Conservation (phyloP, 1,140 invertebrate species). For the Reticulitermes speratus region DNA sequence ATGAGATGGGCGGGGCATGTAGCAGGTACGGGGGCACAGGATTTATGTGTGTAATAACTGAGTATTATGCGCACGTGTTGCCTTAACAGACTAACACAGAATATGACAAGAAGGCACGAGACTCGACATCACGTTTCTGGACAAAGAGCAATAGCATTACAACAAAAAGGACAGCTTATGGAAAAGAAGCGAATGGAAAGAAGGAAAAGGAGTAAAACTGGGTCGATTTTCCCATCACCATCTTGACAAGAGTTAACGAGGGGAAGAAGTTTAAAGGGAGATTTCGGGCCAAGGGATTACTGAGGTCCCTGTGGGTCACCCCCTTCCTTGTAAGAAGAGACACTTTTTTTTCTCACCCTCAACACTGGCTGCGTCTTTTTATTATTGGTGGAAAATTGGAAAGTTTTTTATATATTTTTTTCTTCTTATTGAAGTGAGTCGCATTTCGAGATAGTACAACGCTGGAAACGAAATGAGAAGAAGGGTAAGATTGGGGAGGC, state of each 20-base stretch:
- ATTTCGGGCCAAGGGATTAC: not conserved
- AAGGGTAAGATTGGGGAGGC: not conserved
- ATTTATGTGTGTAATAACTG: no score
- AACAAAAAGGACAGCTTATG: not conserved
- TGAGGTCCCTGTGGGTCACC: constrained; percentile 11
- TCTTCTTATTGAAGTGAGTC: not conserved
- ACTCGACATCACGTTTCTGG: not conserved
- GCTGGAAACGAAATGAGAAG: constrained; percentile 3
- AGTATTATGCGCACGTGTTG: no score
- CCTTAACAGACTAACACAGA: no score
- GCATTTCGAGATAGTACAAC: not conserved
- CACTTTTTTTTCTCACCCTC: not conserved
- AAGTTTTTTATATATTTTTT: constrained; percentile 18
- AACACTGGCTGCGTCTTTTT: constrained; percentile 10
- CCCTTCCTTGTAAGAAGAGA: constrained; percentile 1
- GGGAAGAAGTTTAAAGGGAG: constrained; percentile 6
- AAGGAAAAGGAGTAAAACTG: not conserved
- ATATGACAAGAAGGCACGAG: not conserved
- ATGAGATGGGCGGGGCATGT: no score
- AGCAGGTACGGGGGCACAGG: no score
- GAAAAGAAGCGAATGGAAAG: not conserved
- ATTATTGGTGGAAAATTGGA: constrained; percentile 19
- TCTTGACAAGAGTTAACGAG: constrained; percentile 1
- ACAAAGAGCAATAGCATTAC: not conserved
- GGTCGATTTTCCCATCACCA: constrained; percentile 17